phyloP scores from a whole-genome alignment of 2,888 invertebrate species.

The Lampropteryx suffumata region DNA sequence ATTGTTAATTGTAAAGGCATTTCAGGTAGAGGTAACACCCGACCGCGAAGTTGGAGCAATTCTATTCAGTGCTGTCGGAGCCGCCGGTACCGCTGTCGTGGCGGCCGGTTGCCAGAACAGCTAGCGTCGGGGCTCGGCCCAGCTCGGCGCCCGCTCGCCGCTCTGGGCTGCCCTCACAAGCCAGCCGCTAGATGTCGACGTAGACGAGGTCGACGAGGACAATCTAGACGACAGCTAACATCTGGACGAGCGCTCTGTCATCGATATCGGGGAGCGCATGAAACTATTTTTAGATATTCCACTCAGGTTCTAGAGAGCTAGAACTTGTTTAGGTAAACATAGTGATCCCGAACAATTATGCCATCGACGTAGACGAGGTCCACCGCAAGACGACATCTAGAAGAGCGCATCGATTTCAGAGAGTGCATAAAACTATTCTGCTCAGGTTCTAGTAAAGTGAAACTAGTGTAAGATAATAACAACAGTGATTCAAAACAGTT shows the following conservation, averaged over 20 bases:
- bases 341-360: neutral
- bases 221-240: slow-evolving; percentile 81
- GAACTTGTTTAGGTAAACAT: neutral
- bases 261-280: slow-evolving; percentile 80
- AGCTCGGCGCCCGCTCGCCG: slow-evolving; percentile 84
- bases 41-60: slow-evolving; percentile 77
- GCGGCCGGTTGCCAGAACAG: slow-evolving; percentile 80
- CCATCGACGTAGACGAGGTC: neutral
- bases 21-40: slow-evolving; percentile 75
- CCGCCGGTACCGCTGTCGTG: slow-evolving; percentile 68
- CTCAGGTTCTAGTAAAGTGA: slow-evolving; percentile 3
- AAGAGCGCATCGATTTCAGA: slow-evolving; percentile 80
- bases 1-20: neutral
- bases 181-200: slow-evolving; percentile 74
- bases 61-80: slow-evolving; percentile 61
- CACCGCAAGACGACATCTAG: too few relatives aligned
- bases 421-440: slow-evolving; percentile 82
- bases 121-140: slow-evolving; percentile 79
- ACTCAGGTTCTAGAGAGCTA: slow-evolving; percentile 72
- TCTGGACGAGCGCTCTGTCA: slow-evolving; percentile 78
- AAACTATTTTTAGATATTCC: slow-evolving; percentile 83
- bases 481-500: too few relatives aligned
- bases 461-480: neutral
- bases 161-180: slow-evolving; percentile 92
- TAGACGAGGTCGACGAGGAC: slow-evolving; percentile 58